Conservation (phyloP, 2,888 invertebrate genomes). For the Noctua pronuba region DNA sequence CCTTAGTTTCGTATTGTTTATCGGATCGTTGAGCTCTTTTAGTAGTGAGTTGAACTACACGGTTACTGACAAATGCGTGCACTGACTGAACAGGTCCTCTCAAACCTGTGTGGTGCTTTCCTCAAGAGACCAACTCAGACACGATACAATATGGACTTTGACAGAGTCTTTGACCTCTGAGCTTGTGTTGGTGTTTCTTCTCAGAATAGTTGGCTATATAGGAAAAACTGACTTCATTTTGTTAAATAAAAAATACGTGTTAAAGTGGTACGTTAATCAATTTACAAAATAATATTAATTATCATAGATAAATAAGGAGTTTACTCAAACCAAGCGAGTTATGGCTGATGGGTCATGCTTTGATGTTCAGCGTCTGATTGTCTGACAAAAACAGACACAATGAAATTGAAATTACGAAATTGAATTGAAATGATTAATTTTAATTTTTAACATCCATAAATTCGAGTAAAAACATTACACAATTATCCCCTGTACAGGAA, state of each 20-base stretch:
- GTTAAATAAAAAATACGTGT: not conserved
- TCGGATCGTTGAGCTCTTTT: not conserved
- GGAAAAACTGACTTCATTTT: not conserved
- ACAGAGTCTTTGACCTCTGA: not conserved
- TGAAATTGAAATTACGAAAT: not conserved
- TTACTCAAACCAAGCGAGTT: not conserved
- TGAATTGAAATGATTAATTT: slow-evolving; percentile 10
- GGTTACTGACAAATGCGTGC: not conserved
- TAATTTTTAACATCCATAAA: slow-evolving; percentile 30
- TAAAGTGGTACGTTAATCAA: not conserved
- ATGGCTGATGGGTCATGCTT: not conserved
- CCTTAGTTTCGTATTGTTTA: not conserved
- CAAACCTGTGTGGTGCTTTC: not conserved
- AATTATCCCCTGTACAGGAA: slow-evolving; percentile 32
- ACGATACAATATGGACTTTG: not conserved
- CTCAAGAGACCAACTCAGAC: not conserved
- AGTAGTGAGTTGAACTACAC: not conserved
- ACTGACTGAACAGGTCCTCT: not conserved
- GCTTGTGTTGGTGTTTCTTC: not conserved
- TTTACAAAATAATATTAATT: not conserved
- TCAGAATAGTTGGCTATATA: not conserved
- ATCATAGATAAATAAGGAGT: not conserved
- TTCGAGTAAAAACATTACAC: slow-evolving; percentile 28
- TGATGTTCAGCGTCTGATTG: not conserved
- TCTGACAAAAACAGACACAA: slow-evolving; percentile 14